A percentile compares a stretch with the other conserved stretches of the same genome.
Evolutionary conservation across 92 coral and sea anemone genomes (phyloP).

Genomic region (Pocillopora meandrina): DNA sequence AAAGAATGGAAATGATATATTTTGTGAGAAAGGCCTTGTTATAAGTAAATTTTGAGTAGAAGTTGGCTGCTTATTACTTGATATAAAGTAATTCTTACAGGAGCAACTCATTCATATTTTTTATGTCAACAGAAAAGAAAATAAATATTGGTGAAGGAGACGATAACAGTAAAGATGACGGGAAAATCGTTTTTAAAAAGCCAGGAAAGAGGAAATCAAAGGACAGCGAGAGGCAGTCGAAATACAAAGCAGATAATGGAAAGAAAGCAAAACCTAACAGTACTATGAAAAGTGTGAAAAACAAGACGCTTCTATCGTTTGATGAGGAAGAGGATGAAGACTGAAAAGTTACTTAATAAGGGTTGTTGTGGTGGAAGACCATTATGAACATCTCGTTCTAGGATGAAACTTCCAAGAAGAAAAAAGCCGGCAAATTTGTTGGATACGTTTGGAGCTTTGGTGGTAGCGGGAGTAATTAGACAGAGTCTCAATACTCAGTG

Average conservation of each 20-base stretch:
- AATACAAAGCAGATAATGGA: constrained; percentile 40
- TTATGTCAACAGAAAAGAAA: neutral
- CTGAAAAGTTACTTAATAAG: neutral
- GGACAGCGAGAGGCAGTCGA: constrained; percentile 44
- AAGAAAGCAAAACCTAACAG: constrained; percentile 72
- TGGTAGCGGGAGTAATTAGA: too few species aligned
- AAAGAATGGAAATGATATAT: neutral
- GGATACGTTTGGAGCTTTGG: neutral
- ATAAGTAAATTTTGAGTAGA: neutral
- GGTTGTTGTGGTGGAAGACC: neutral
- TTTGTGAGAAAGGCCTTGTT: neutral
- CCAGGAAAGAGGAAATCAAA: constrained; percentile 83
- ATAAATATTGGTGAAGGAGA: constrained; percentile 3
- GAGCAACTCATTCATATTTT: neutral
- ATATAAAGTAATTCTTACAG: neutral
- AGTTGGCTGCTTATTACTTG: neutral
- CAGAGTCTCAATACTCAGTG: too few species aligned
- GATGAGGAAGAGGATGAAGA: constrained; percentile 82
- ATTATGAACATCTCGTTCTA: neutral
- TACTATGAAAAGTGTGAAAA: constrained; percentile 76
- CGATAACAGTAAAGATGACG: constrained; percentile 37
- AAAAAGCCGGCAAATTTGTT: neutral
- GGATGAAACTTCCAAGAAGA: neutral
- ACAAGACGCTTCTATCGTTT: constrained; percentile 86
- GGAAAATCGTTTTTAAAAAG: constrained; percentile 86